These are phyloP conservation scores for Siphlonurus alternatus DNA, from an alignment of 2,888 invertebrate genomes.

Conservation along the genomic window DNA sequence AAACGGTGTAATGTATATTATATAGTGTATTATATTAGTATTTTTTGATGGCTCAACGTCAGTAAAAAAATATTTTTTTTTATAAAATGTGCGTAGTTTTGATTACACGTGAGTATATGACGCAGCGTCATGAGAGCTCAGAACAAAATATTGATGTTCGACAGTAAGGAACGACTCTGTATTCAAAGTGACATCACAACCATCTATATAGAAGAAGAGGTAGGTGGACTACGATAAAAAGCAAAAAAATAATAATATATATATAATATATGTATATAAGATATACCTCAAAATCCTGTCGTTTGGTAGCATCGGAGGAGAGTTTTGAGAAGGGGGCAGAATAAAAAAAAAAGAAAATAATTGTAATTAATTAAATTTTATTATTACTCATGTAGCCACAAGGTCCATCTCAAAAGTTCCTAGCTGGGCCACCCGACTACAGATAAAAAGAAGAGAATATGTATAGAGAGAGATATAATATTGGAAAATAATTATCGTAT, in stretches of 20 bases:
- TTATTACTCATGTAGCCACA: constrained; percentile 19
- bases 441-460: constrained; percentile 16
- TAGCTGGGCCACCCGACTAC: constrained; percentile 30
- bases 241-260: constrained; percentile 1
- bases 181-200: not conserved
- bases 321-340: constrained; percentile 25
- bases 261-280: not conserved
- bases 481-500: not conserved
- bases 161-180: not conserved
- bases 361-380: not conserved
- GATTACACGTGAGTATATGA: too few species aligned
- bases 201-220: constrained; percentile 3
- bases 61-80: too few species aligned
- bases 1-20: too few species aligned
- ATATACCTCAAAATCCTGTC: constrained; percentile 74
- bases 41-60: too few species aligned
- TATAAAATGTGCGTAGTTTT: too few species aligned
- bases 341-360: constrained; percentile 36
- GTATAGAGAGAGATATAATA: constrained; percentile 21
- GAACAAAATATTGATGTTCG: too few species aligned
- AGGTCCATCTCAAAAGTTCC: constrained; percentile 92
- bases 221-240: constrained; percentile 9
- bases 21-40: too few species aligned
- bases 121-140: too few species aligned
- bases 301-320: constrained; percentile 32